Conservation (phyloP, 2,797 vertebrate species). For the Poecilia gillii region DNA sequence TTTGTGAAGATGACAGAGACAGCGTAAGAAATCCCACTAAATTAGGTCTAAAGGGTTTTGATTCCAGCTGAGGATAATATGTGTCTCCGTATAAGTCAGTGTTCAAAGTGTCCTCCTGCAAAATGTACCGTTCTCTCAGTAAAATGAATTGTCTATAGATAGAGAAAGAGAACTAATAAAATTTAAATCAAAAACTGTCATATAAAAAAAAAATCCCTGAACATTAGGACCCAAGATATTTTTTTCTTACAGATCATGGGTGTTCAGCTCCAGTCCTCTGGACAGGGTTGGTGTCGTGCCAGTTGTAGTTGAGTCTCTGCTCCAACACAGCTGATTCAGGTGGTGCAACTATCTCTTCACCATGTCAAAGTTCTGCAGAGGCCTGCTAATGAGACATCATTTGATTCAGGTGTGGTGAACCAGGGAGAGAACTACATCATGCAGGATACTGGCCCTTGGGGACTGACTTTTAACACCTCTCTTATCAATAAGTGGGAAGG, state of each 20-base stretch:
- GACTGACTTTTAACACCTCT: not conserved
- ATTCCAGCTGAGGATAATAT: slow-evolving; percentile 20
- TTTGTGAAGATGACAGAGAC: slow-evolving; percentile 20
- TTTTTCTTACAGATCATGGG: not conserved
- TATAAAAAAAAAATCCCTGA: not conserved
- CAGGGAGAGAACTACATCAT: not conserved
- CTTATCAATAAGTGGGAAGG: not conserved
- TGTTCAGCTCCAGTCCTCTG: not conserved
- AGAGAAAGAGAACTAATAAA: not conserved
- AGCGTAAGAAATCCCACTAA: slow-evolving; percentile 22
- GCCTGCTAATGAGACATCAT: not conserved
- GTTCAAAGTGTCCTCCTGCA: slow-evolving; percentile 10
- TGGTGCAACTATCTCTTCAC: not conserved
- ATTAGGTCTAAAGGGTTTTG: slow-evolving; percentile 42
- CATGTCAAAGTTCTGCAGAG: not conserved
- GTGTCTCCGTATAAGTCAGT: not conserved
- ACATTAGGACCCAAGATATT: not conserved
- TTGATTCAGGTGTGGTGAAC: not conserved
- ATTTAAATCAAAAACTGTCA: slow-evolving; percentile 13
- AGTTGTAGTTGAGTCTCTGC: not conserved
- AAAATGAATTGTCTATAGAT: slow-evolving; percentile 6
- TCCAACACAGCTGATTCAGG: not conserved
- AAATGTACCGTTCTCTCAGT: slow-evolving; percentile 8
- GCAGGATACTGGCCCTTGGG: not conserved
- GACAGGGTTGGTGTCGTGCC: not conserved